Conservation (phyloP, 2,797 vertebrate species). For the Zalophus californianus region DNA sequence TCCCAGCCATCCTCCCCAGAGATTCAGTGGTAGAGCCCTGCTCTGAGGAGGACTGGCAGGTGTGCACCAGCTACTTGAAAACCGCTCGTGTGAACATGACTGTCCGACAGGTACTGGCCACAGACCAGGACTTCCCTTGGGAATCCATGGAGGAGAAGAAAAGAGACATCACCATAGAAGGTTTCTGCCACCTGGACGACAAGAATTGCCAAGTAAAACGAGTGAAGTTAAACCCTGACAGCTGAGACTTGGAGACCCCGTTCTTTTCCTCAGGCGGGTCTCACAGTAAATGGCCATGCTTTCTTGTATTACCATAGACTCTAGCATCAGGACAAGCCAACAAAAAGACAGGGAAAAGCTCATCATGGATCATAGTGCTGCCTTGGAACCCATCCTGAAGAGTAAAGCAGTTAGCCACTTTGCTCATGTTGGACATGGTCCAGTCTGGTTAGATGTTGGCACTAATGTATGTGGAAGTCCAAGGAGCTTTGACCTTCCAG, state of each 20-base stretch:
- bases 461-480: not conserved
- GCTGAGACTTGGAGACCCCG: constrained; percentile 65
- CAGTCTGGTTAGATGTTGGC: not conserved
- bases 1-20: constrained; percentile 62
- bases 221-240: constrained; percentile 74
- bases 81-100: constrained; percentile 96
- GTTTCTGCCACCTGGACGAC: constrained; percentile 60
- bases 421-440: not conserved
- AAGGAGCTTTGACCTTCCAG: not conserved
- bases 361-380: not conserved
- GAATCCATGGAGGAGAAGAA: constrained; percentile 66
- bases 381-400: constrained; percentile 25
- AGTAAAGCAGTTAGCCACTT: not conserved
- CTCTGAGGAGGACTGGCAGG: constrained; percentile 92
- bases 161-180: constrained; percentile 20
- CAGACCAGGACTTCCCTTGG: constrained; percentile 90
- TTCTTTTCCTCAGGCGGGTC: not conserved
- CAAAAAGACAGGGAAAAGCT: not conserved
- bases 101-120: constrained; percentile 93
- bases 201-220: constrained; percentile 78
- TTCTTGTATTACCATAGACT: not conserved
- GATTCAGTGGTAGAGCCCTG: constrained; percentile 86
- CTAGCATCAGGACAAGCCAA: not conserved
- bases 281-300: not conserved
- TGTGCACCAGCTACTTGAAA: constrained; percentile 93